Evolutionary conservation across 2,113 vertebrate genomes (phyloP).

Genomic region (Synodontis membranacea): DNA sequence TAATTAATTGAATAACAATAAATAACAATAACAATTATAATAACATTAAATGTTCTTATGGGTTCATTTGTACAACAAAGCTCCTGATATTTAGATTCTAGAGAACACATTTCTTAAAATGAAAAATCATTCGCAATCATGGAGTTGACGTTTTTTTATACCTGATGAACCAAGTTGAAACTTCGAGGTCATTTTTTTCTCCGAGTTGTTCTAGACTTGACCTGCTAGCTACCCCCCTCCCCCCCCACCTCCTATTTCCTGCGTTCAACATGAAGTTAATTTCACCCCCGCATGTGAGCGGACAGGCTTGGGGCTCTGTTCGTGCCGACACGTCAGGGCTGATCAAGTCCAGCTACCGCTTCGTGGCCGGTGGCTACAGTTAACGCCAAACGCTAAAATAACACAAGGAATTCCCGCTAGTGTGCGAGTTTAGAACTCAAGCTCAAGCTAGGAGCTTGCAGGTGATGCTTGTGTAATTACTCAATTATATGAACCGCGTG

Average conservation of each 20-base stretch:
- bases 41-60: too few relatives aligned
- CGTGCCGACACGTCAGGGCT: background rate
- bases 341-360: constrained; percentile 33
- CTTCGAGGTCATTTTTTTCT: background rate
- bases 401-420: background rate
- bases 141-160: too few relatives aligned
- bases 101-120: too few relatives aligned
- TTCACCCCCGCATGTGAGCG: constrained; percentile 7
- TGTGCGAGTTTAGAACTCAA: background rate
- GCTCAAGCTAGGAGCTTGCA: background rate
- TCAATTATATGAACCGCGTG: constrained; percentile 9
- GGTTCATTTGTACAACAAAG: too few relatives aligned
- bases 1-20: background rate
- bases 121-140: too few relatives aligned
- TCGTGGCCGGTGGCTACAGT: background rate
- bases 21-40: too few relatives aligned
- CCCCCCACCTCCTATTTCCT: background rate
- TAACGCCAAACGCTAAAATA: background rate
- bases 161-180: background rate
- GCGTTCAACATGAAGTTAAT: constrained; percentile 32
- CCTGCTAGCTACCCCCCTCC: background rate
- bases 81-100: too few relatives aligned
- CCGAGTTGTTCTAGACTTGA: background rate
- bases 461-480: constrained; percentile 23
- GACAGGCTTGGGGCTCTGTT: background rate